These are phyloP conservation scores for Hololepta plana DNA, from an alignment of 2,888 invertebrate genomes.

Conservation along the genomic window DNA sequence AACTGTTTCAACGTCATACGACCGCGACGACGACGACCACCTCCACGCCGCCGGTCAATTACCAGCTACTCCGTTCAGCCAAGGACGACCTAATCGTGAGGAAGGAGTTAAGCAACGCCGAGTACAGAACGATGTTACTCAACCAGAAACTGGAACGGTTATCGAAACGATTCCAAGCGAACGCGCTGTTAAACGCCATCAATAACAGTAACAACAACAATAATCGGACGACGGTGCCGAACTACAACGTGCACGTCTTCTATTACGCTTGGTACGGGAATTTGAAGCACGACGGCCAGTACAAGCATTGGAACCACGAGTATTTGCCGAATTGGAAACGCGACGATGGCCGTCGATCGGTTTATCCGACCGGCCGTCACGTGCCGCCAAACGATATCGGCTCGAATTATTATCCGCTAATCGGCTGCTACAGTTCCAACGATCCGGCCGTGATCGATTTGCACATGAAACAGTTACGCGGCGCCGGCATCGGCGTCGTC, in stretches of 20 bases:
- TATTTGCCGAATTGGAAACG: slow-evolving; percentile 20
- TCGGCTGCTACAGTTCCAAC: slow-evolving; percentile 34
- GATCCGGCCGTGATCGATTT: slow-evolving; percentile 26
- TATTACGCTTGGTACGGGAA: slow-evolving; percentile 24
- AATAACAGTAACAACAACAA: too few species aligned
- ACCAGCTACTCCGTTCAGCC: too few species aligned
- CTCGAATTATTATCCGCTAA: slow-evolving; percentile 31
- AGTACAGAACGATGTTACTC: too few species aligned
- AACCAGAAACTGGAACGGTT: too few species aligned
- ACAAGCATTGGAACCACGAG: slow-evolving; percentile 22
- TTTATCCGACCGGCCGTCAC: slow-evolving; percentile 30
- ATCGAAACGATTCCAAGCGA: too few species aligned
- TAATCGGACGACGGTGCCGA: too few species aligned
- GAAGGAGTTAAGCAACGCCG: too few species aligned
- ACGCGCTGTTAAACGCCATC: too few species aligned
- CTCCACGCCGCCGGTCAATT: too few species aligned
- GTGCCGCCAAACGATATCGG: slow-evolving; percentile 34
- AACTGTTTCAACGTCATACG: too few species aligned
- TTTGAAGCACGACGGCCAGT: slow-evolving; percentile 17
- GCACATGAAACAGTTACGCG: slow-evolving; percentile 31
- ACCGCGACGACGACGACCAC: too few species aligned
- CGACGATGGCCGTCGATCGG: slow-evolving; percentile 22
- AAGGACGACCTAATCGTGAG: too few species aligned
- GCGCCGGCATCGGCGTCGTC: slow-evolving; percentile 31
- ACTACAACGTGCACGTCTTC: slow-evolving; percentile 21